Base-by-base conservation (phyloP, 2,113 vertebrate species). In the Micromys minutus region DNA sequence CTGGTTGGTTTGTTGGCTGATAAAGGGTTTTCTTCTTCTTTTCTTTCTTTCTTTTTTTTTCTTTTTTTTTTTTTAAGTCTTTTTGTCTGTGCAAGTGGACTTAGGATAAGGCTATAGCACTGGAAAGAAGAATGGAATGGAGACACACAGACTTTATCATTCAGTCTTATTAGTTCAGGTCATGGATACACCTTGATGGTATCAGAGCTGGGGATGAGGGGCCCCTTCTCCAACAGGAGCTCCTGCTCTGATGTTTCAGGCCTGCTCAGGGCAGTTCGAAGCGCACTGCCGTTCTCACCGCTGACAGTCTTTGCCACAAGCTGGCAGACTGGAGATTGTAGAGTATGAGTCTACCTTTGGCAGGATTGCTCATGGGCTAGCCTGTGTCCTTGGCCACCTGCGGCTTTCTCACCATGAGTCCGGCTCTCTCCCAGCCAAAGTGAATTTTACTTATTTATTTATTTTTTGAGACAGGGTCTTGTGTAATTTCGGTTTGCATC, bases 211-310 rank as follows among this genome's bases (percentile, higher is more conserved):
- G 50, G 3, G 34, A 8, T 17, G 26, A 57, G 71, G 45, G 19
- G 6, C 1, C 2, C 9, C 4, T 6, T 63, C n/a, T 39, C 31
- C 59, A 29, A 2, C 0, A 0, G 16, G 1, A 17, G 22, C 22
- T 2, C 26, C 6, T 24, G 69, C 39, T 0, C 77, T 7, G 52
- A 15, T 0, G 50, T 0, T 15, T 80, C 7, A 21, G 24, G 69
- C 16, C 29, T 42, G 22, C 11, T 55, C 21, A 2, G 67, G 47
- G 50, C 15, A 12, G 9, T 63, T 10, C 15, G 21, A 24, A 26
- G 45, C 36, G 39, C n/a, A n/a, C n/a, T n/a, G n/a, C 21, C 10
- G 47, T 57, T 50, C n/a, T 39, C 16, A 39, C 24, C 11, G 26
- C 52, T 10, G 7, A 72, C 50, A 29, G 67, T 55, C 34, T 61